Evolutionary conservation across 2,113 vertebrate species (phyloP), one percentile per base, ranked within the genome.

Genomic region (Scophthalmus maximus): DNA sequence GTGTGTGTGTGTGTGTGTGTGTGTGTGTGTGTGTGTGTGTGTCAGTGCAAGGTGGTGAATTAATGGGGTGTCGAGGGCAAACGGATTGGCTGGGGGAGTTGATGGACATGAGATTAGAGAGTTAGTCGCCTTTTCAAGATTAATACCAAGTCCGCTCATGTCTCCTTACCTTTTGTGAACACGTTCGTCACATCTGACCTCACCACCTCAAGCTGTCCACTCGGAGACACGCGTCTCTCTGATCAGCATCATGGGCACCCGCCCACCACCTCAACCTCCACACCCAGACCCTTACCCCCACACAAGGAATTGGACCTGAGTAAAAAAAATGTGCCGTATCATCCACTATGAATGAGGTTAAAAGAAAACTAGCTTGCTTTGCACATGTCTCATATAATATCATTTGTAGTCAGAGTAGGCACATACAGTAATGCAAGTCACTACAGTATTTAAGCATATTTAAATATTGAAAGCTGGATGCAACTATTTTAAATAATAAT

Each of bases 41-140:
- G 22, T n/a, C n/a, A n/a, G n/a, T n/a, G n/a, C n/a, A n/a, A 69
- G 57, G 29, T 71, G 62, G 46, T 61, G 67, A 74, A 76, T 85
- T 81, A 82, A 86, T 77, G 83, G 57, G 57, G 64, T 83, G 77
- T 81, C 20, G 6, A 68, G 67, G 57, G 71, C 20, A 74, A 49
- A 61, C 30, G 36, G 51, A 64, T 67, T 15, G 51, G 18, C 22
- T 27, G 30, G 63, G 29, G 51, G 67, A 71, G 56, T 60, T 3
- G 10, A n/a, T 29, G 32, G 32, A 55, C 58, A 65, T 18, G 26
- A 71, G 46, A 59, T 62, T 52, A 25, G 47, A 63, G 50, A 62
- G 22, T 65, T 65, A 47, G 47, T 74, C 60, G 34, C 10, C 26
- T 29, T 49, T n/a, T 20, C 1, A 6, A 52, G 29, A 63, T 49